Evolutionary conservation across 2,113 vertebrate genomes (phyloP).

Genomic region (Cygnus atratus): DNA sequence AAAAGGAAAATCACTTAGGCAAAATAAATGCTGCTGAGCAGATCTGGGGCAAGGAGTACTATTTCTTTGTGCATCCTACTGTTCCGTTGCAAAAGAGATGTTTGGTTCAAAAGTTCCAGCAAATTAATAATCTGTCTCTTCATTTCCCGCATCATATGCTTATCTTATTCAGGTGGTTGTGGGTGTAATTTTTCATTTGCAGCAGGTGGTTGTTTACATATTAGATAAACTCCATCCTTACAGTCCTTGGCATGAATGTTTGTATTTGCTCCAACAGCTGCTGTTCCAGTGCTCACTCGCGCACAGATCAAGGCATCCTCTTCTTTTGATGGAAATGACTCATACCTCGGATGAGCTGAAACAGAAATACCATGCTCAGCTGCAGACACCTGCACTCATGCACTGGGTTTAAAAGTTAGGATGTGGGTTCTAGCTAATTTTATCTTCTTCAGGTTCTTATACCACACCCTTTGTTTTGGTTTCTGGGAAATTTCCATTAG

Average conservation of each 20-base stretch:
- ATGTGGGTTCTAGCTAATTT: constrained; percentile 51
- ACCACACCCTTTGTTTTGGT: constrained; percentile 42
- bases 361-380: constrained; percentile 52
- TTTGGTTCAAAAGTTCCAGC: constrained; percentile 63
- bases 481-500: constrained; percentile 59
- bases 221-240: constrained; percentile 69
- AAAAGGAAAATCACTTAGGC: constrained; percentile 6
- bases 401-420: constrained; percentile 45
- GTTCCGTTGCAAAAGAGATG: constrained; percentile 49
- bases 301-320: constrained; percentile 54
- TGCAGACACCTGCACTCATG: constrained; percentile 61
- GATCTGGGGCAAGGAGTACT: background rate
- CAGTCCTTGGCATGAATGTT: constrained; percentile 54
- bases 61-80: constrained; percentile 30
- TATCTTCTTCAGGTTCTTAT: constrained; percentile 14
- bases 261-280: constrained; percentile 68
- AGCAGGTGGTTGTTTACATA: constrained; percentile 71
- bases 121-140: constrained; percentile 57
- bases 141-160: constrained; percentile 32
- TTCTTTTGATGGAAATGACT: constrained; percentile 59
- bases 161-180: constrained; percentile 74
- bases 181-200: constrained; percentile 69
- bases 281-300: background rate
- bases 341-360: constrained; percentile 50
- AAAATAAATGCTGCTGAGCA: constrained; percentile 32